Base-by-base conservation (phyloP, 2,113 vertebrate species). In the Amblyopsis rosae region DNA sequence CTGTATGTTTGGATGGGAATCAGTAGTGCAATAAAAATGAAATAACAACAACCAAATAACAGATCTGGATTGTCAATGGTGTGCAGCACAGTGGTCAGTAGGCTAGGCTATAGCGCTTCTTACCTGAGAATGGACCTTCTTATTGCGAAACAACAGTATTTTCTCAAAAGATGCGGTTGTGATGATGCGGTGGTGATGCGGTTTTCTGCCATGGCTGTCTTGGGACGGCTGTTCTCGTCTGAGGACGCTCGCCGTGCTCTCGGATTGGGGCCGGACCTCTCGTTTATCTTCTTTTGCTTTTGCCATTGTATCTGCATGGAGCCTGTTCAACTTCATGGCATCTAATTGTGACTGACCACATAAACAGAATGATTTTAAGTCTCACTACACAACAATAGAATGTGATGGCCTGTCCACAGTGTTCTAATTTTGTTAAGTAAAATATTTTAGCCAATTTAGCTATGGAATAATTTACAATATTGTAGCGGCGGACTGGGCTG, bases 331-430 rank as follows among this genome's bases (percentile, higher is more conserved):
- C 63, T 91, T 91, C 88, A 94, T 88, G 17, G 89, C 89, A 17
- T 95, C 92, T 69, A 98, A 88, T 57, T 92, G 92, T 51, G 91
- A 92, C 95, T 93, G 89, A 41, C 35, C 2, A 69, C 12, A 62
- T 5, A 54, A 26, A 60, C 48, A 45, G 10, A 53, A 32, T 2
- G 12, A 10, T 1, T 41, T 41, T 41, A 9, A 17, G 41, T 41
- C 11, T 55, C 32, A 9, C 60, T 41, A 53, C 4, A 46, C n/a
- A 19, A 32, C n/a, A 32, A 35, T 0, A 15, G 8, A 12, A 26
- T 0, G 19, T 58, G 7, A 3, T 2, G 9, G 10, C 1, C 1
- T 41, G 4, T 26, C 11, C 33, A 60, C 61, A 17, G 5, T 10
- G 17, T 56, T 9, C 9, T 10, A 56, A 7, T 6, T 16, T 19